phyloP scores from a whole-genome alignment of 2,888 invertebrate species.

The Hirtodrosophila trivittata region DNA sequence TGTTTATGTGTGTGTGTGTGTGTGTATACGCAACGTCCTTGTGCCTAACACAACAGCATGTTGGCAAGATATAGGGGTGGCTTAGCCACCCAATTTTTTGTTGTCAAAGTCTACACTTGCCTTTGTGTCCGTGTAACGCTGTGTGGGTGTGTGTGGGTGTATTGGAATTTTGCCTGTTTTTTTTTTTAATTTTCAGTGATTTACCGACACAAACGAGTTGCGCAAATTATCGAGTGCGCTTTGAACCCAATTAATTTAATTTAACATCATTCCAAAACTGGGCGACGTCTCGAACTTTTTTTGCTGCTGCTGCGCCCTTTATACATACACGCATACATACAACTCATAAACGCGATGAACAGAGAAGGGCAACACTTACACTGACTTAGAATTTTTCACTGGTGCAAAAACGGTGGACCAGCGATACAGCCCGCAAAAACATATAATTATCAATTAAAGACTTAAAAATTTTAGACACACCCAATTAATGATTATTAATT shows the following conservation, averaged over 20 bases:
- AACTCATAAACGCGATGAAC: conserved; percentile 8
- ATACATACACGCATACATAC: conserved; percentile 46
- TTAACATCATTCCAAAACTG: conserved; percentile 25
- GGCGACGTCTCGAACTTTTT: conserved; percentile 22
- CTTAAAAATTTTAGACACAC: conserved; percentile 28
- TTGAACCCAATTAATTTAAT: conserved; percentile 58
- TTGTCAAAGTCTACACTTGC: conserved; percentile 76
- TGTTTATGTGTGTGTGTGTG: conserved; percentile 32
- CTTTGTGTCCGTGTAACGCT: conserved; percentile 42
- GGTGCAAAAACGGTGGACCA: conserved; percentile 44
- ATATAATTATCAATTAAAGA: conserved; percentile 45
- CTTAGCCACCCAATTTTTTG: conserved; percentile 62
- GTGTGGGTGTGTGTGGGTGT: conserved; percentile 41
- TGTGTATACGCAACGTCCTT: conserved; percentile 68
- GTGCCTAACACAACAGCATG: conserved; percentile 71
- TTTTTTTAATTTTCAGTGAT: conserved; percentile 73
- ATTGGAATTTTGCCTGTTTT: conserved; percentile 73
- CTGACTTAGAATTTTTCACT: conserved; percentile 46
- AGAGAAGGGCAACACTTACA: conserved; percentile 41
- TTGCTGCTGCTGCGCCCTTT: conserved; percentile 70
- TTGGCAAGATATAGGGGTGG: conserved; percentile 8
- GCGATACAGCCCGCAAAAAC: conserved; percentile 21
- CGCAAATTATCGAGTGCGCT: conserved; percentile 44
- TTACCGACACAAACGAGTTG: conserved; percentile 44
- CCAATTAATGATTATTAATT: conserved; percentile 29